Conservation (phyloP, 2,113 vertebrate species). For the Apodemus sylvaticus region DNA sequence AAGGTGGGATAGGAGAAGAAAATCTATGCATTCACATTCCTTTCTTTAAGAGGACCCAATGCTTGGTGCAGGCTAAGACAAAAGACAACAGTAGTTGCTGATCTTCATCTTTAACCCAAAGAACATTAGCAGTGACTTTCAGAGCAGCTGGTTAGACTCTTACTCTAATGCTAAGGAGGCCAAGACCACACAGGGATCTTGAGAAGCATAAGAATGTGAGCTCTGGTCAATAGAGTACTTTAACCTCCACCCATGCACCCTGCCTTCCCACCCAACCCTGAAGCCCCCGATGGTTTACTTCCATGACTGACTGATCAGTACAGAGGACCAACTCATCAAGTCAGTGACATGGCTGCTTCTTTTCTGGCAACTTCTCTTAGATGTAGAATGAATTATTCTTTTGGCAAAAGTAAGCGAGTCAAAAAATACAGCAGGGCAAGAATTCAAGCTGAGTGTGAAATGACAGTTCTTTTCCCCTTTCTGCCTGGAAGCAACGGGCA, state of each 20-base stretch:
- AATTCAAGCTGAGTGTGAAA: constrained; percentile 51
- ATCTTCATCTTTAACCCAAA: constrained; percentile 1
- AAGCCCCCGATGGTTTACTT: background rate
- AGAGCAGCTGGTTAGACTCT: background rate
- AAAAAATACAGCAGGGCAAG: background rate
- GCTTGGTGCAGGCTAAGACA: background rate
- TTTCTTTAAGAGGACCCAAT: background rate
- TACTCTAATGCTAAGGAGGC: background rate
- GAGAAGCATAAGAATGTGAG: constrained; percentile 1
- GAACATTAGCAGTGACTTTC: background rate
- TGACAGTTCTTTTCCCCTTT: constrained; percentile 48
- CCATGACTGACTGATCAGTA: background rate
- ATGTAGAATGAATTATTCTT: background rate
- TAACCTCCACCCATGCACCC: background rate
- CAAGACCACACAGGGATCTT: background rate
- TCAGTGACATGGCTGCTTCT: background rate
- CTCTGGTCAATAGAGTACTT: background rate
- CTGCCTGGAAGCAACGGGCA: constrained; percentile 37
- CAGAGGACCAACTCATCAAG: background rate
- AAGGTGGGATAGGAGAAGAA: constrained; percentile 5
- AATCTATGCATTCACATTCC: background rate
- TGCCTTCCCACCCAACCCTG: background rate
- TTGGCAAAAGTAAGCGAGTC: constrained; percentile 22
- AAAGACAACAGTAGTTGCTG: background rate
- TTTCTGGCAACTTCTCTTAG: background rate